Percentiles rank a stretch among this genome's conserved stretches.
Evolutionary conservation across 1,140 invertebrate genomes (phyloP).

Genomic region (Drosophila nebulosa): DNA sequence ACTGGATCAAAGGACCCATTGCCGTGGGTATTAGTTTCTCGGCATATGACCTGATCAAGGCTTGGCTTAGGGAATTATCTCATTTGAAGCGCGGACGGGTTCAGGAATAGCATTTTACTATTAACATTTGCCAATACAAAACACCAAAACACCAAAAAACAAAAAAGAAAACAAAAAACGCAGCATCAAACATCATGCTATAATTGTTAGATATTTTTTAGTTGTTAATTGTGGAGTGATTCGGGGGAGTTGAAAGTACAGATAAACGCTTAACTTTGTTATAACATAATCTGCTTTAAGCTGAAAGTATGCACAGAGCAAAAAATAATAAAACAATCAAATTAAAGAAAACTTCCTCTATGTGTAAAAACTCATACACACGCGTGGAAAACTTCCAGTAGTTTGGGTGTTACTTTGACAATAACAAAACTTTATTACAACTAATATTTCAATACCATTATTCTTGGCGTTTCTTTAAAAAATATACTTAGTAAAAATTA

Average conservation of each 20-base stretch:
- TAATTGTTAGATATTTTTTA: conserved; percentile 76
- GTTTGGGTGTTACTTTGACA: conserved; percentile 46
- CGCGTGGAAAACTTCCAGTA: conserved; percentile 12
- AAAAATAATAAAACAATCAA: background rate
- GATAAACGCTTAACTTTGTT: conserved; percentile 55
- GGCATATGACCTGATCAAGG: conserved; percentile 93
- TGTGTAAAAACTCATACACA: conserved; percentile 16
- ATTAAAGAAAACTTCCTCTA: conserved; percentile 30
- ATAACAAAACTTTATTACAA: conserved; percentile 50
- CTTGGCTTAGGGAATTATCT: conserved; percentile 82
- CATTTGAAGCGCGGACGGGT: conserved; percentile 67
- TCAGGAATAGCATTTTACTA: conserved; percentile 28
- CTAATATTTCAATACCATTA: conserved; percentile 15
- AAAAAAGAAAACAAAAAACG: too few species aligned
- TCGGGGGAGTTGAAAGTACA: conserved; percentile 16
- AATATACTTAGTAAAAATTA: conserved; percentile 5
- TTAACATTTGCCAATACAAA: conserved; percentile 23
- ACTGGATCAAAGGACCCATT: conserved; percentile 99
- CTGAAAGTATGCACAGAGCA: conserved; percentile 43
- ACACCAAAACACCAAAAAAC: too few species aligned
- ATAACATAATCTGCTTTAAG: conserved; percentile 57
- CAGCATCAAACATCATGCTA: conserved; percentile 39
- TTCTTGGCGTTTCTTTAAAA: conserved; percentile 9
- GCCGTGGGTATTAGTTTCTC: conserved; percentile 99
- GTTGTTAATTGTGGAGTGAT: conserved; percentile 44